Percentiles rank a stretch among this genome's conserved stretches.
Evolutionary conservation across 2,113 vertebrate genomes (phyloP).

Genomic region (Lutjanus erythropterus): DNA sequence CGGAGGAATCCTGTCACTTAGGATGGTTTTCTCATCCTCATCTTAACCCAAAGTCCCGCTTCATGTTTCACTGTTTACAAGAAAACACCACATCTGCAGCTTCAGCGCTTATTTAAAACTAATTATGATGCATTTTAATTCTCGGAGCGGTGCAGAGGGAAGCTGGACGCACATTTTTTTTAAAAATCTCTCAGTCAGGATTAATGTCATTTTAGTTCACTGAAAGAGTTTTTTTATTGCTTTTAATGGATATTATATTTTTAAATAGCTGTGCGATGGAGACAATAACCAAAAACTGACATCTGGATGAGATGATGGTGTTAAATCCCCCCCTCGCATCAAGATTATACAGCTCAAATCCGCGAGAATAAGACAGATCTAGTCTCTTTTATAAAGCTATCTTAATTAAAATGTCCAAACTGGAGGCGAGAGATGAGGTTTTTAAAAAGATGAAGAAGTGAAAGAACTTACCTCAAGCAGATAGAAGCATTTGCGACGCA

Average conservation of each 20-base stretch:
- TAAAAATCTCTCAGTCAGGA: neutral
- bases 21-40: slow-evolving; percentile 3
- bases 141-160: no score
- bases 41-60: slow-evolving; percentile 8
- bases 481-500: slow-evolving; percentile 64
- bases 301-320: neutral
- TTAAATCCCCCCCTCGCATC: slow-evolving; percentile 17
- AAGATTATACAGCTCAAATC: slow-evolving; percentile 38
- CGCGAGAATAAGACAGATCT: neutral
- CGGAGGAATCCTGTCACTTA: neutral
- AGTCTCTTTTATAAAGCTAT: neutral
- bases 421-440: no score
- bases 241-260: neutral
- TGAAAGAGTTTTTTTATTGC: neutral
- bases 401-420: no score
- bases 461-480: slow-evolving; percentile 73
- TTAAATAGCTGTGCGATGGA: slow-evolving; percentile 3
- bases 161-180: no score
- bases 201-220: neutral
- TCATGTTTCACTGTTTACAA: slow-evolving; percentile 5
- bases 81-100: neutral
- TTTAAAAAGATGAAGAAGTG: neutral
- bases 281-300: slow-evolving; percentile 11
- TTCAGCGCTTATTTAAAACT: neutral
- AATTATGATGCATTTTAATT: neutral